A percentile compares a stretch with the other conserved stretches of the same genome.
Evolutionary conservation across 1,140 invertebrate species (phyloP).

Genomic region (Orchesella cincta): DNA sequence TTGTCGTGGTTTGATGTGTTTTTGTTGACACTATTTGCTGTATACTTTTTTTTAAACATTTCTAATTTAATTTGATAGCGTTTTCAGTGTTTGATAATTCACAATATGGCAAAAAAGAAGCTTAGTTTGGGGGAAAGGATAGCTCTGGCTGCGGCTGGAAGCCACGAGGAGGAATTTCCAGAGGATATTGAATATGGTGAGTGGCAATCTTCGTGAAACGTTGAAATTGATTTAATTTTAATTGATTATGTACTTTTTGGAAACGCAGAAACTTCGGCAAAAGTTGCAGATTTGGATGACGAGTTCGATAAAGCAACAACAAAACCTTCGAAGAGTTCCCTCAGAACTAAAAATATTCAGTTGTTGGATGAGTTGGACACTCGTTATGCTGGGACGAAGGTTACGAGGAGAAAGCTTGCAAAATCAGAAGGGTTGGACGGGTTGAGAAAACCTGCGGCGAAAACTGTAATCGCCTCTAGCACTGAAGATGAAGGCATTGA

Average conservation of each 20-base stretch:
- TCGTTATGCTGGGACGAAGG: background rate
- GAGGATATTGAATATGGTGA: conserved; percentile 18
- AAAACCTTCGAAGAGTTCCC: background rate
- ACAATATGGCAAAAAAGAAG: background rate
- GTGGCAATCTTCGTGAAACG: background rate
- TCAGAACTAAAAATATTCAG: background rate
- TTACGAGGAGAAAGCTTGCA: background rate
- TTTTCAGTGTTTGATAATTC: background rate
- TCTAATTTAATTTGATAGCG: too few relatives aligned
- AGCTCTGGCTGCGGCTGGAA: background rate
- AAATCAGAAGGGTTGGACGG: background rate
- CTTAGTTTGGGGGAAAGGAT: conserved; percentile 5
- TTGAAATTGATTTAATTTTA: background rate
- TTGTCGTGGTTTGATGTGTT: too few relatives aligned
- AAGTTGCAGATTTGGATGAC: conserved; percentile 1
- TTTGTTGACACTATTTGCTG: too few relatives aligned
- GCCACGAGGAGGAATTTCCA: background rate
- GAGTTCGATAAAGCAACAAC: background rate
- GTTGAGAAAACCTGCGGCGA: background rate
- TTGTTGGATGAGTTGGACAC: background rate
- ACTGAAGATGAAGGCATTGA: background rate
- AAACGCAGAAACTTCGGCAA: background rate
- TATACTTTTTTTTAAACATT: too few relatives aligned
- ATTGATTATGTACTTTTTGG: background rate
- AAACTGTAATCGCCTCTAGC: background rate